phyloP scores from a whole-genome alignment of 2,888 invertebrate species.

The Drepana falcataria region DNA sequence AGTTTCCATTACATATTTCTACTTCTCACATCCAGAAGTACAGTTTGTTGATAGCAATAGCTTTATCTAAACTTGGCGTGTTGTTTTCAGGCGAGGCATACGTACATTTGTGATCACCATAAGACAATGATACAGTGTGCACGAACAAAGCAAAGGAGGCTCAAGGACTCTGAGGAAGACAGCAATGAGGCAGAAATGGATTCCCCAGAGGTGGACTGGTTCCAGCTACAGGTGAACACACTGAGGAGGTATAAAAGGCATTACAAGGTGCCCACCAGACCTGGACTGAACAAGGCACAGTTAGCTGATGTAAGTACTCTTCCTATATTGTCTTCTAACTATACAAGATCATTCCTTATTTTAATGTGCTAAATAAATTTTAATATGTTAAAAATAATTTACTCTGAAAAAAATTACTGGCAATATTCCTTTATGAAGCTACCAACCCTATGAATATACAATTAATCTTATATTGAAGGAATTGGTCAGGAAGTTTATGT shows the following conservation, averaged over 20 bases:
- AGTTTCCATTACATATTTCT: constrained; percentile 8
- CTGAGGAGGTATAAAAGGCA: constrained; percentile 94
- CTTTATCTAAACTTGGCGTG: background rate
- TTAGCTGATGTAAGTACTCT: constrained; percentile 90
- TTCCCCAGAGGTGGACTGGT: constrained; percentile 94
- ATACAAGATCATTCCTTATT: too few species aligned
- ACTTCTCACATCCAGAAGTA: background rate
- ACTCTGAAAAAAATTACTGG: too few species aligned
- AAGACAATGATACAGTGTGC: constrained; percentile 97
- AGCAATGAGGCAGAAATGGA: constrained; percentile 96
- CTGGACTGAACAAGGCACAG: constrained; percentile 96
- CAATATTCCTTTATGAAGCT: too few species aligned
- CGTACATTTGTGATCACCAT: constrained; percentile 97
- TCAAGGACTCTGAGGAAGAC: constrained; percentile 96
- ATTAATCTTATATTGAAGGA: too few species aligned
- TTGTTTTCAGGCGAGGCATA: constrained; percentile 88
- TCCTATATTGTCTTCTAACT: background rate
- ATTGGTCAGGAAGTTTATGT: too few species aligned
- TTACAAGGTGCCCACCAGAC: constrained; percentile 93
- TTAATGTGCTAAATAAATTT: too few species aligned
- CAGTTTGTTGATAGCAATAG: too few species aligned
- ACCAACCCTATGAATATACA: too few species aligned
- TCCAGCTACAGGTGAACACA: constrained; percentile 96
- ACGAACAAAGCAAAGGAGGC: constrained; percentile 90
- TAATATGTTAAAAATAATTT: too few species aligned